A percentile compares a stretch with the other conserved stretches of the same genome.
These are phyloP conservation scores for Sinelater perroti DNA, from an alignment of 2,888 invertebrate genomes.

Conservation along the genomic window DNA sequence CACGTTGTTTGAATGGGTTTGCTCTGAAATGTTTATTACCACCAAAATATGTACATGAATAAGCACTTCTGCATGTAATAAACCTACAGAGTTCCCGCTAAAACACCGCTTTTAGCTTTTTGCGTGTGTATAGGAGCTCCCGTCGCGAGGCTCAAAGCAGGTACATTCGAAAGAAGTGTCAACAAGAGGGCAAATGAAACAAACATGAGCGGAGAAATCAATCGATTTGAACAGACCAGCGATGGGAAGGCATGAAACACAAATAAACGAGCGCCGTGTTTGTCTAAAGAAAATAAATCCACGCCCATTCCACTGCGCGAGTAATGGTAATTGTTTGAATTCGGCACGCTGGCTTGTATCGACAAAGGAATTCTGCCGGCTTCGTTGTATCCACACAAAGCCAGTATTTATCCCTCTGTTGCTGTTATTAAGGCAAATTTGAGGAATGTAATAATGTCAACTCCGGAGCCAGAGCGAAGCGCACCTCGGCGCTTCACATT, in stretches of 20 bases:
- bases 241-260: slow-evolving; percentile 8
- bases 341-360: slow-evolving; percentile 2
- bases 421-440: too few relatives aligned
- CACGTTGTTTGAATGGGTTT: too few relatives aligned
- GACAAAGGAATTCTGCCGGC: slow-evolving; percentile 4
- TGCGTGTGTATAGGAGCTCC: too few relatives aligned
- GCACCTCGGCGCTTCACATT: too few relatives aligned
- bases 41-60: too few relatives aligned
- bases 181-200: slow-evolving; percentile 6
- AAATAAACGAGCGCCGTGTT: slow-evolving; percentile 11
- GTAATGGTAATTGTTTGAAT: slow-evolving; percentile 11
- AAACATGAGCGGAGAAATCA: slow-evolving; percentile 11
- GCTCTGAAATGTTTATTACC: too few relatives aligned
- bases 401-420: neutral
- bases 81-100: too few relatives aligned
- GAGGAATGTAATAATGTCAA: slow-evolving; percentile 3
- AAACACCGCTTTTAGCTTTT: too few relatives aligned
- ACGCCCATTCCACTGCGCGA: slow-evolving; percentile 2
- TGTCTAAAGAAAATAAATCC: slow-evolving; percentile 12
- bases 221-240: slow-evolving; percentile 6
- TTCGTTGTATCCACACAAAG: slow-evolving; percentile 2
- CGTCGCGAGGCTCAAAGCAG: too few relatives aligned
- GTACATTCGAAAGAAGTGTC: slow-evolving; percentile 8
- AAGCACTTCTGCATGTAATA: too few relatives aligned
- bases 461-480: too few relatives aligned